phyloP scores from a whole-genome alignment of 1,140 invertebrate species.

The Pygmarrhopalites habei region DNA sequence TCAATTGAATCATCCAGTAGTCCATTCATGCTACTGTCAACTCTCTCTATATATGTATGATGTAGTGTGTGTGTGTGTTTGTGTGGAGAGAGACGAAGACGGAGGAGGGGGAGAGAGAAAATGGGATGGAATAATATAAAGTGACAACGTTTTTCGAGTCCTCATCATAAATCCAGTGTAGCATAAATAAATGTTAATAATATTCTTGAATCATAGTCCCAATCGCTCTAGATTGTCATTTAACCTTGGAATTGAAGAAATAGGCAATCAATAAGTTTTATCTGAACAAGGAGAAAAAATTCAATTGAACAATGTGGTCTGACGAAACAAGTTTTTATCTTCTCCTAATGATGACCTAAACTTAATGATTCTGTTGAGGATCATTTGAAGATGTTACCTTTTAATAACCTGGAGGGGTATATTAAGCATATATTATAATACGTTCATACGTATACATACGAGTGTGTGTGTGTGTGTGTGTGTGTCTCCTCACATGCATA shows the following conservation, averaged over 20 bases:
- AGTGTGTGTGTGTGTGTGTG: not conserved
- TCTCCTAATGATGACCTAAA: conserved; percentile 33
- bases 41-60: too few species aligned
- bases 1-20: too few species aligned
- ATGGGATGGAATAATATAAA: not conserved
- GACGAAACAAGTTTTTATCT: conserved; percentile 34
- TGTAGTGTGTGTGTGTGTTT: too few species aligned
- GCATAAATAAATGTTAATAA: conserved; percentile 7
- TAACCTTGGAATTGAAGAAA: conserved; percentile 29
- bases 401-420: conserved; percentile 28
- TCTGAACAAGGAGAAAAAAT: not conserved
- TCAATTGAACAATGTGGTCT: conserved; percentile 11
- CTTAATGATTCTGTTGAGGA: conserved; percentile 25
- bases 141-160: conserved; percentile 3
- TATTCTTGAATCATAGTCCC: not conserved
- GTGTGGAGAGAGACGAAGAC: too few species aligned
- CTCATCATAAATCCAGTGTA: conserved; percentile 5
- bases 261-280: conserved; percentile 26
- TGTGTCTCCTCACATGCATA: too few species aligned
- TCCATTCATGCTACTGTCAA: too few species aligned
- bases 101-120: too few species aligned
- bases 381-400: conserved; percentile 31
- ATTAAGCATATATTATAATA: conserved; percentile 16
- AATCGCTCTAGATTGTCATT: conserved; percentile 24
- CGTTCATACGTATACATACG: conserved; percentile 8